A percentile compares a stretch with the other conserved stretches of the same genome.
Evolutionary conservation across 2,888 invertebrate species (phyloP).

Genomic region (Odontothrips loti): DNA sequence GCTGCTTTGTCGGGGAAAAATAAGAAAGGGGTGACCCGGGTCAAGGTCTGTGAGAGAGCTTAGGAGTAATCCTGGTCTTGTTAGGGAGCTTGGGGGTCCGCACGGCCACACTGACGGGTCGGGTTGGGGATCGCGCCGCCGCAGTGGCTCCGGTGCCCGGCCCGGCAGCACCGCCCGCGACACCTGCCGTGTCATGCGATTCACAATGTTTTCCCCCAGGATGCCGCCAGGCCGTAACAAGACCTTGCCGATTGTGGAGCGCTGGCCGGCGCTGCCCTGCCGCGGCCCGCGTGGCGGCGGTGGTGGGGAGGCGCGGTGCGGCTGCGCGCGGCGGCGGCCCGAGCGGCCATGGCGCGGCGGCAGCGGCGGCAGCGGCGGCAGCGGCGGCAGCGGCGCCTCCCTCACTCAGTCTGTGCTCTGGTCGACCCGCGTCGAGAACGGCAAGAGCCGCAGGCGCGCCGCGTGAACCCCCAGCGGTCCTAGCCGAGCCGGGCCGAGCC

Average conservation of each 20-base stretch:
- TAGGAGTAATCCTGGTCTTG: too few species aligned
- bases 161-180: neutral
- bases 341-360: neutral
- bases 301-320: neutral
- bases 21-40: too few species aligned
- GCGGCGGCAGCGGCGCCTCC: neutral
- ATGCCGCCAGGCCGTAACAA: neutral
- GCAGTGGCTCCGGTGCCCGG: too few species aligned
- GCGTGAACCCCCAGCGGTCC: neutral
- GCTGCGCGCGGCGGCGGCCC: neutral
- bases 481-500: too few species aligned
- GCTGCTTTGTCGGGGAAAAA: too few species aligned
- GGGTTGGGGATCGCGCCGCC: too few species aligned
- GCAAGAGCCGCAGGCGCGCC: neutral
- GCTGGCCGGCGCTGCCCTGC: neutral
- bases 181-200: too few species aligned
- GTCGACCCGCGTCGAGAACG: neutral
- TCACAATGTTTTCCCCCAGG: too few species aligned
- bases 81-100: too few species aligned
- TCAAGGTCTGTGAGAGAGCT: too few species aligned
- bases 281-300: neutral
- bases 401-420: neutral
- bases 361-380: too few species aligned
- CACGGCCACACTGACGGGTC: too few species aligned
- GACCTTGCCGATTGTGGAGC: neutral